Evolutionary conservation across 2,797 vertebrate genomes (phyloP), one percentile per base, ranked within the genome.

Genomic region (Falco columbarius): DNA sequence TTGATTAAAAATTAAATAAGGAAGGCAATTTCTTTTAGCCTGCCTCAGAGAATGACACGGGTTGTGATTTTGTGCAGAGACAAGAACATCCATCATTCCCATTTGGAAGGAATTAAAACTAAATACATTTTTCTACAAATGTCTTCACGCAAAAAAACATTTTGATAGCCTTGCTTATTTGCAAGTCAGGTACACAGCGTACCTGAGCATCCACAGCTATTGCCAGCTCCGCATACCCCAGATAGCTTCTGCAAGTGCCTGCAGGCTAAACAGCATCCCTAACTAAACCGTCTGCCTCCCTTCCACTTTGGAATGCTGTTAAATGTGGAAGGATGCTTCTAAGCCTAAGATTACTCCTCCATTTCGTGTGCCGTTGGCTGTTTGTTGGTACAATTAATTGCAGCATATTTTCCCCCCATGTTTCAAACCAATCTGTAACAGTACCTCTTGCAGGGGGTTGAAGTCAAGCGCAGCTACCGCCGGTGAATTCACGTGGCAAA

Each of bases 211-310:
- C 66, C 42, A 12, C 17, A 70, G 54, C 75, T 83, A 15, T 54
- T 91, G 68, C 58, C 82, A 81, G 68, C 85, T 75, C 75, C 63
- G 90, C 85, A 91, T 79, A 73, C 12, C n/a, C 36, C 91, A 71
- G 47, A 56, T 9, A 93, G 12, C 40, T 91, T 51, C 83, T 58
- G 81, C 73, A 76, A 47, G 86, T 0, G 24, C 68, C 77, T 86
- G 68, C 75, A 87, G 89, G 89, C 61, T 96, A 38, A 91, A 65
- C 68, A 91, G 77, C 74, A 71, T 68, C 86, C 86, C 62, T 32
- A 73, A 77, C 15, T 10, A 29, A 80, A 70, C 14, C 0, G 0
- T 12, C 49, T 55, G 36, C n/a, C 47, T 89, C 47, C 81, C 36
- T 66, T 42, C 67, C 47, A 3, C 55, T 89, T 15, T 12, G 67